Evolutionary conservation across 2,888 invertebrate genomes (phyloP).

Genomic region (Dasypogon diadema): DNA sequence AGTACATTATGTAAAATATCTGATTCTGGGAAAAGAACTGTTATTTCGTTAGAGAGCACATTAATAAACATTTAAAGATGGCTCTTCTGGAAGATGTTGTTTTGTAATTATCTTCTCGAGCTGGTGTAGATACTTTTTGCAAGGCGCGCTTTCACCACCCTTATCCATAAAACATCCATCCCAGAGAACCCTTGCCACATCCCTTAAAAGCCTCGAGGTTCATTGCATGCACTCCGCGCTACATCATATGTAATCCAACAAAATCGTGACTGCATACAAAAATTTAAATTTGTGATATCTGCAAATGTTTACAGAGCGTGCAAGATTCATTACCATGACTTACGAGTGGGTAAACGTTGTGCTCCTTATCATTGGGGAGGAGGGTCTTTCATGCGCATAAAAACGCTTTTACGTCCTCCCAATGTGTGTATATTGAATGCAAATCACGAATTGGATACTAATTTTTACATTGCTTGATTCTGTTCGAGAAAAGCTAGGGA

Average conservation of each 20-base stretch:
- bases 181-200: constrained; percentile 2
- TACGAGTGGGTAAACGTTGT: constrained; percentile 47
- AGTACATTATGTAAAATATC: constrained; percentile 22
- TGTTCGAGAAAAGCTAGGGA: constrained; percentile 24
- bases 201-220: constrained; percentile 35
- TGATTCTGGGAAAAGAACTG: constrained; percentile 12
- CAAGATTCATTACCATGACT: constrained; percentile 51
- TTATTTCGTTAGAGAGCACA: constrained; percentile 22
- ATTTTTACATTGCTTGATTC: constrained; percentile 43
- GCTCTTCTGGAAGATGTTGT: constrained; percentile 15
- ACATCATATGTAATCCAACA: constrained; percentile 46
- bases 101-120: constrained; percentile 33
- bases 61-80: constrained; percentile 34
- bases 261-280: constrained; percentile 49
- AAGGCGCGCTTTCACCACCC: background rate
- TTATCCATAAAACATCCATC: background rate
- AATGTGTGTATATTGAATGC: constrained; percentile 30
- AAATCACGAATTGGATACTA: constrained; percentile 49
- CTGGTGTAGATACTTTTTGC: constrained; percentile 15
- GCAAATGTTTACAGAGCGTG: constrained; percentile 51
- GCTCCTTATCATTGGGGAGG: constrained; percentile 37
- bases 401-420: constrained; percentile 27
- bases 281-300: constrained; percentile 50
- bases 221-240: constrained; percentile 29
- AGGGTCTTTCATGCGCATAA: constrained; percentile 28